These are phyloP conservation scores for Ichneumoninae sp. DNA, from an alignment of 2,888 invertebrate species.

Conservation along the genomic window DNA sequence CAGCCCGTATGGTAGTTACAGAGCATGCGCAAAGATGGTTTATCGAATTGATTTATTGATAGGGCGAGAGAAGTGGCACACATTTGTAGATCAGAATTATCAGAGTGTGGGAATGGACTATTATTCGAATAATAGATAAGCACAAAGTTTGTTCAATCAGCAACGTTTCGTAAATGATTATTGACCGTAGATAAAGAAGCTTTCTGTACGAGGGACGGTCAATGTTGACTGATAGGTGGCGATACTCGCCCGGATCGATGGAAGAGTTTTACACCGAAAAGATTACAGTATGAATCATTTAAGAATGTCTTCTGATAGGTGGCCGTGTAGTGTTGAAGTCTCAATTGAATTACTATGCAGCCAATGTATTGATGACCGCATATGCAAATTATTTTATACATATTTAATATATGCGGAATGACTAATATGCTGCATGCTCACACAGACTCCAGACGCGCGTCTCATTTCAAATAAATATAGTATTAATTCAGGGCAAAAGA, in stretches of 20 bases:
- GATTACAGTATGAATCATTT: neutral
- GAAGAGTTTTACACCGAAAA: neutral
- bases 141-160: neutral
- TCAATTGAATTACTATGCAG: conserved; percentile 7
- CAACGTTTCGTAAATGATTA: neutral
- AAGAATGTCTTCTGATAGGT: conserved; percentile 1
- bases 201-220: neutral
- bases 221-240: neutral
- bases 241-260: neutral
- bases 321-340: neutral
- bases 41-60: neutral
- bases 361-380: conserved; percentile 23
- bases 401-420: conserved; percentile 3
- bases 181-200: neutral
- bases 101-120: neutral
- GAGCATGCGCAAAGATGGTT: neutral
- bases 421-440: conserved; percentile 9
- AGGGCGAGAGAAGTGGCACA: neutral
- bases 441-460: neutral
- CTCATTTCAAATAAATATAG: neutral
- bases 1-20: neutral
- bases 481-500: neutral
- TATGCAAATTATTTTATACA: conserved; percentile 1
- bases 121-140: neutral
- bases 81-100: neutral